Evolutionary conservation across 2,888 invertebrate species (phyloP).

Genomic region (Pocota personata): DNA sequence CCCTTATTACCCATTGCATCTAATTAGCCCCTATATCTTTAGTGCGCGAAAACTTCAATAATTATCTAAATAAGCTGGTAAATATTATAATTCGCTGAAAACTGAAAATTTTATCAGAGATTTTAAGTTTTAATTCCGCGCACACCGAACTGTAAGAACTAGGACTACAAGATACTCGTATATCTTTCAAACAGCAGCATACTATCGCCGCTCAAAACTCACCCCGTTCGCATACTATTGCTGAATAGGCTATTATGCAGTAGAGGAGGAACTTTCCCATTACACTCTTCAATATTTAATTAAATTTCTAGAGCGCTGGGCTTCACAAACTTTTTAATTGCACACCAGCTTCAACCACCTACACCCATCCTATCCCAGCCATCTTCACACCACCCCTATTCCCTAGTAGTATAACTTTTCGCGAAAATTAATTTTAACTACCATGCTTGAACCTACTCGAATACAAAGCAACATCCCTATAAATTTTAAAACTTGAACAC

Average conservation of each 20-base stretch:
- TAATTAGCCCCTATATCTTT: conserved; percentile 41
- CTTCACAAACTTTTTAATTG: conserved; percentile 75
- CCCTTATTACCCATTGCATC: neutral
- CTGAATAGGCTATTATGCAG: conserved; percentile 69
- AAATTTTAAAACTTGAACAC: conserved; percentile 73
- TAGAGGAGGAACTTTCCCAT: conserved; percentile 74
- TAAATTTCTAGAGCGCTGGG: conserved; percentile 75
- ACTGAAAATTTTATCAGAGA: conserved; percentile 57
- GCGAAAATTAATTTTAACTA: conserved; percentile 76
- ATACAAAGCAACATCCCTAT: conserved; percentile 75
- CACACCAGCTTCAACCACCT: conserved; percentile 71
- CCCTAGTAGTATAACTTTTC: conserved; percentile 72
- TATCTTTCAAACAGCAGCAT: conserved; percentile 32
- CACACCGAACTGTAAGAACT: conserved; percentile 31
- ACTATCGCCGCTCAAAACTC: conserved; percentile 20
- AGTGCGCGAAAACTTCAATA: conserved; percentile 45
- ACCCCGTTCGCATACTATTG: conserved; percentile 31
- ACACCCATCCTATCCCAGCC: neutral
- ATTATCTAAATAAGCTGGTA: conserved; percentile 65
- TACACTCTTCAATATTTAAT: conserved; percentile 76
- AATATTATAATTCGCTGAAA: conserved; percentile 60
- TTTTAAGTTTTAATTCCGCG: conserved; percentile 56
- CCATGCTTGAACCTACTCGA: conserved; percentile 74
- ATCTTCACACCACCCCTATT: conserved; percentile 62
- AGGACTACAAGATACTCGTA: conserved; percentile 65